phyloP scores from a whole-genome alignment of 2,797 vertebrate genomes.

The Parambassis ranga region DNA sequence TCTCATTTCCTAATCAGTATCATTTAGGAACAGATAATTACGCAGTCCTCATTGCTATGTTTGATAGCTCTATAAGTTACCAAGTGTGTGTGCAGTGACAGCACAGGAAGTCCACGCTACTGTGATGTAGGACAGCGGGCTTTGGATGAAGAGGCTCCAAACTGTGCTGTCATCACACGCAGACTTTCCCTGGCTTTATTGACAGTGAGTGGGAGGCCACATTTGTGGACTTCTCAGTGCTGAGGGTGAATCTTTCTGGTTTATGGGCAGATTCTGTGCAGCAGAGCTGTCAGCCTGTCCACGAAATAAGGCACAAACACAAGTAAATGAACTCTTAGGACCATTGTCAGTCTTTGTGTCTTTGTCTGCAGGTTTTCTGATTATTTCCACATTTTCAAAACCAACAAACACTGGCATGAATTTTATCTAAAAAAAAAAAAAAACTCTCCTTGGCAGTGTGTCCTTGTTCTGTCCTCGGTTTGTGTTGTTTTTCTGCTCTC shows the following conservation, averaged over 20 bases:
- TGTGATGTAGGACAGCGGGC: constrained; percentile 19
- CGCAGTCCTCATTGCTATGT: not conserved
- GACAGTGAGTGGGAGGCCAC: constrained; percentile 33
- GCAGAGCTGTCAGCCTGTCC: constrained; percentile 10
- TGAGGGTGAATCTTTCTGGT: constrained; percentile 9
- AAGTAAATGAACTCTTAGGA: constrained; percentile 15
- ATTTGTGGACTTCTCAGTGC: constrained; percentile 25
- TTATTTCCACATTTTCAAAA: constrained; percentile 8
- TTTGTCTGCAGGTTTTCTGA: not conserved
- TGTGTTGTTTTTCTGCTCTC: constrained; percentile 12
- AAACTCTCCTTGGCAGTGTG: constrained; percentile 11
- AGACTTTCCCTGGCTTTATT: constrained; percentile 17
- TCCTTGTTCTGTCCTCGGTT: constrained; percentile 40
- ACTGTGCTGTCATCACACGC: constrained; percentile 9
- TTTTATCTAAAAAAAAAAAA: not conserved
- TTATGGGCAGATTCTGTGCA: constrained; percentile 15
- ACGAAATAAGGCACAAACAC: constrained; percentile 25
- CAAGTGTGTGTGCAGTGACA: not conserved
- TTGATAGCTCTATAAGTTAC: not conserved
- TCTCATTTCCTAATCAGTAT: constrained; percentile 21
- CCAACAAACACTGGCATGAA: constrained; percentile 17
- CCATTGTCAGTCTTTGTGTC: not conserved
- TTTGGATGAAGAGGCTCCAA: constrained; percentile 20
- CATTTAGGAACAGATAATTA: constrained; percentile 6
- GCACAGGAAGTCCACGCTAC: not conserved